phyloP scores from a whole-genome alignment of 1,140 invertebrate genomes.

The Apis dorsata region DNA sequence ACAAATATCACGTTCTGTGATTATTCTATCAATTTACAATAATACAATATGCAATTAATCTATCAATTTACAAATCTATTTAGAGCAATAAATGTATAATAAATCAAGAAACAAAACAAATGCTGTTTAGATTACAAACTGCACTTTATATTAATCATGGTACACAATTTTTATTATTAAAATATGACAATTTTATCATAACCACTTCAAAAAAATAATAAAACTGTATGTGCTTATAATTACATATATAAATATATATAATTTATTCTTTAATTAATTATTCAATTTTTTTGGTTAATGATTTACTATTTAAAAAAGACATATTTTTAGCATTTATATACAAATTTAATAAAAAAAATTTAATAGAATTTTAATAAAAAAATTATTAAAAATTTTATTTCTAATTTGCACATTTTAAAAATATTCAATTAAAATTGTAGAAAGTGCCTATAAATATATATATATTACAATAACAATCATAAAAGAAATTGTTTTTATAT shows the following conservation, averaged over 20 bases:
- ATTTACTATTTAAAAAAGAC: background rate
- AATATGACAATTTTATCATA: slow-evolving; percentile 39
- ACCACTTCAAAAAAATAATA: slow-evolving; percentile 15
- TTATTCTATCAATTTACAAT: slow-evolving; percentile 39
- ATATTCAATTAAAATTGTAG: slow-evolving; percentile 72
- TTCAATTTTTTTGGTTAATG: background rate
- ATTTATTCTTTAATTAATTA: slow-evolving; percentile 20
- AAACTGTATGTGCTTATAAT: slow-evolving; percentile 17
- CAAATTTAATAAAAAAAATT: slow-evolving; percentile 1
- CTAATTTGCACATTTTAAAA: slow-evolving; percentile 28
- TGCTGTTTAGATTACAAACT: slow-evolving; percentile 47
- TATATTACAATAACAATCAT: slow-evolving; percentile 66
- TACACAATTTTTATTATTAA: slow-evolving; percentile 39
- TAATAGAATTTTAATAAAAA: slow-evolving; percentile 32
- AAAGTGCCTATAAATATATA: slow-evolving; percentile 76
- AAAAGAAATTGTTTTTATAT: slow-evolving; percentile 48
- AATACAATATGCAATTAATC: slow-evolving; percentile 31
- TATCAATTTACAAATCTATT: slow-evolving; percentile 47
- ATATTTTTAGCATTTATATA: slow-evolving; percentile 6
- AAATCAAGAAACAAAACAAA: slow-evolving; percentile 48
- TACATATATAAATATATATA: slow-evolving; percentile 14
- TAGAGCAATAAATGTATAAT: slow-evolving; percentile 63
- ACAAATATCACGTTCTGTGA: slow-evolving; percentile 34
- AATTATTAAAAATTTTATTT: slow-evolving; percentile 41
- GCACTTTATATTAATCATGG: slow-evolving; percentile 53